Percentiles rank a stretch among this genome's conserved stretches.
These are phyloP conservation scores for Argentina silus DNA, from an alignment of 2,797 vertebrate species.

Conservation along the genomic window DNA sequence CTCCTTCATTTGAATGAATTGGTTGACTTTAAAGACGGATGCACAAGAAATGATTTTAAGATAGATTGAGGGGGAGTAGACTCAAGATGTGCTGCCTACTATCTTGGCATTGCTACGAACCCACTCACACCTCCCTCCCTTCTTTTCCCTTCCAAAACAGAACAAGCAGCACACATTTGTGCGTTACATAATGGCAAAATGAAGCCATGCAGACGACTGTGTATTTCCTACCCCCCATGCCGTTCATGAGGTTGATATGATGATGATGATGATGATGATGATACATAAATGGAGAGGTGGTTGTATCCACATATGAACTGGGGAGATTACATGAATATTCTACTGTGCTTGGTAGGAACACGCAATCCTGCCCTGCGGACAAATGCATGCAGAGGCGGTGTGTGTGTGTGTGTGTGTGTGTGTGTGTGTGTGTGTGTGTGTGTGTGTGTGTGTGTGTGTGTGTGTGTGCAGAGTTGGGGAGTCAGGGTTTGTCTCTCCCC, in stretches of 20 bases:
- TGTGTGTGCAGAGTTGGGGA: not conserved
- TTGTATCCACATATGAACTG: slow-evolving; percentile 38
- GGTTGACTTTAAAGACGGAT: not conserved
- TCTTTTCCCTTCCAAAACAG: no score
- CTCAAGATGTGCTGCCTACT: not conserved
- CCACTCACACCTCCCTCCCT: not conserved
- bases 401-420: slow-evolving; percentile 2
- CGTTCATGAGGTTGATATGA: slow-evolving; percentile 30
- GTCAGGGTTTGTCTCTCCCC: not conserved
- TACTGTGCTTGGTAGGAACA: slow-evolving; percentile 35
- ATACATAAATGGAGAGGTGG: slow-evolving; percentile 45
- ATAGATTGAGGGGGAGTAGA: slow-evolving; percentile 24
- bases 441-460: not conserved
- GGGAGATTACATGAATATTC: slow-evolving; percentile 31
- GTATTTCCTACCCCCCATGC: slow-evolving; percentile 18
- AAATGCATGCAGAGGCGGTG: slow-evolving; percentile 42
- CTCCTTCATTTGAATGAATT: slow-evolving; percentile 8
- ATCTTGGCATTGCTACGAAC: not conserved
- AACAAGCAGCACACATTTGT: not conserved
- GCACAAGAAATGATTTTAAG: slow-evolving; percentile 27
- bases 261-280: no score
- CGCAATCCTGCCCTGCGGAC: slow-evolving; percentile 40
- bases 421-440: not conserved
- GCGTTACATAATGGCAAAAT: slow-evolving; percentile 27
- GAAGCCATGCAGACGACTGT: slow-evolving; percentile 13